phyloP scores from a whole-genome alignment of 1,140 invertebrate species.

The Lucilia sericata region DNA sequence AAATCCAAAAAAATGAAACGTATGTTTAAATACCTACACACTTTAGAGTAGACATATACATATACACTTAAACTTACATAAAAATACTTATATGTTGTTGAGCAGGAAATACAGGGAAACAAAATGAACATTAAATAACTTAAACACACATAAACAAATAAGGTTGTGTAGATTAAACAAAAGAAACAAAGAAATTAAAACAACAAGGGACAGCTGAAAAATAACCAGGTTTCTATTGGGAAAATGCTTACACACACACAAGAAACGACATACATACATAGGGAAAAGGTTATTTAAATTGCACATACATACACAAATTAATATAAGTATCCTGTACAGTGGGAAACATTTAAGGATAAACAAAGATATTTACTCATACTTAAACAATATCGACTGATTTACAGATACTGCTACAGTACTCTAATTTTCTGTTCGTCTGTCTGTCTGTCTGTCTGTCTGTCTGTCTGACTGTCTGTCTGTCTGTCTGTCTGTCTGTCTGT shows the following conservation, averaged over 20 bases:
- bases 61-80: not conserved
- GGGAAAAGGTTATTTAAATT: not conserved
- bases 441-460: no score
- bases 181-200: constrained; percentile 1
- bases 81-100: not conserved
- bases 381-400: no score
- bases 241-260: not conserved
- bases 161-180: not conserved
- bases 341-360: no score
- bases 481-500: no score
- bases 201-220: not conserved
- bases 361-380: no score
- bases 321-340: no score
- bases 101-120: not conserved
- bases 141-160: not conserved
- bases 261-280: no score
- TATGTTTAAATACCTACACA: not conserved
- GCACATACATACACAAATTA: not conserved
- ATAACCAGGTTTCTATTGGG: not conserved
- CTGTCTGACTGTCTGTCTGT: no score
- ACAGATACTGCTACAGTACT: no score
- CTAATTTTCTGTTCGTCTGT: no score
- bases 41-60: not conserved
- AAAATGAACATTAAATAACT: not conserved
- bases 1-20: not conserved